These are phyloP conservation scores for Eulemur mongoz DNA, from an alignment of 2,797 vertebrate species.

Conservation along the genomic window DNA sequence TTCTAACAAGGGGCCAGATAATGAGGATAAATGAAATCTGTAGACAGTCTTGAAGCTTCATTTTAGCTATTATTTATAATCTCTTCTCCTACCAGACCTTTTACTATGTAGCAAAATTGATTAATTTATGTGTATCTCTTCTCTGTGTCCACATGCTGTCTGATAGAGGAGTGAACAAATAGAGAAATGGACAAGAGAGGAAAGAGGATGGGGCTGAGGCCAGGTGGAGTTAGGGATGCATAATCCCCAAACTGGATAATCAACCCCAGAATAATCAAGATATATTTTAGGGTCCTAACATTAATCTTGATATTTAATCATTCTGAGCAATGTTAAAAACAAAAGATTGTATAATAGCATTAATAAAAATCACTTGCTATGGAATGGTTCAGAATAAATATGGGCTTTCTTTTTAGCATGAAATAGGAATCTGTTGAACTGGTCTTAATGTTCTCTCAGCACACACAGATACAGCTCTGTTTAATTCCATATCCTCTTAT, in stretches of 20 bases:
- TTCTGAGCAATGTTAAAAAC: slow-evolving; percentile 57
- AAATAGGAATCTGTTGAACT: slow-evolving; percentile 52
- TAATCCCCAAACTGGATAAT: slow-evolving; percentile 64
- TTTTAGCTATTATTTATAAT: slow-evolving; percentile 74
- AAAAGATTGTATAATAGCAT: slow-evolving; percentile 59
- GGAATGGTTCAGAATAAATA: slow-evolving; percentile 59
- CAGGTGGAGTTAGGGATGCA: background rate
- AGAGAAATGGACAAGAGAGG: slow-evolving; percentile 48
- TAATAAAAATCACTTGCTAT: slow-evolving; percentile 63
- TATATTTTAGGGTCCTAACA: slow-evolving; percentile 54
- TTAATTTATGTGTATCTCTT: slow-evolving; percentile 65
- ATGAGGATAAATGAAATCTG: slow-evolving; percentile 73
- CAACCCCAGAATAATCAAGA: slow-evolving; percentile 52
- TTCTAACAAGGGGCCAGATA: slow-evolving; percentile 70
- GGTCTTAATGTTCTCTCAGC: slow-evolving; percentile 50
- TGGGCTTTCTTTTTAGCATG: slow-evolving; percentile 60
- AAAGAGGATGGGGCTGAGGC: slow-evolving; percentile 32
- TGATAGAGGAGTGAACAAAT: slow-evolving; percentile 42
- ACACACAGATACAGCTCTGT: slow-evolving; percentile 58
- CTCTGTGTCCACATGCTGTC: background rate
- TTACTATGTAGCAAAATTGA: slow-evolving; percentile 68
- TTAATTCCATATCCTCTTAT: slow-evolving; percentile 79
- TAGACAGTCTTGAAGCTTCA: slow-evolving; percentile 64
- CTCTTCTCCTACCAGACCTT: slow-evolving; percentile 67
- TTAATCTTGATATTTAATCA: slow-evolving; percentile 68